Conservation (phyloP, 2,888 invertebrate species). For the Chymomyza caudatula region DNA sequence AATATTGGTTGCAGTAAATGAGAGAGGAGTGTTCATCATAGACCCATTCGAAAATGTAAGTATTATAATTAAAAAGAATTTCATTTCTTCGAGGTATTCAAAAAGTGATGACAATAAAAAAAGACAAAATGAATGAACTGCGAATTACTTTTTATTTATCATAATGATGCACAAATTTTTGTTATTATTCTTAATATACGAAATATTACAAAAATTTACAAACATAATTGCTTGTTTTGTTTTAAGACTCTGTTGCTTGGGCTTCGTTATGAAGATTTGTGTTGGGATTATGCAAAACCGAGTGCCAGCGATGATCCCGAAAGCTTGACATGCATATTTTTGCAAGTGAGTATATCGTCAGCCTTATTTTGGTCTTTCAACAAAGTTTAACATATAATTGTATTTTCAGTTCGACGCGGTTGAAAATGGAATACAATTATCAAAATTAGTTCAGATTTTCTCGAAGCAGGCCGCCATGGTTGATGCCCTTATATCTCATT, state of each 20-base stretch:
- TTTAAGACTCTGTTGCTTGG: conserved; percentile 88
- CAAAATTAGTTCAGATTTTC: conserved; percentile 78
- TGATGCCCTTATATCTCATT: conserved; percentile 90
- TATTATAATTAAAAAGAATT: conserved; percentile 40
- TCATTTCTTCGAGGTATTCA: too few species aligned
- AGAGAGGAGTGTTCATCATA: conserved; percentile 89
- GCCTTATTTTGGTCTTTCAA: neutral
- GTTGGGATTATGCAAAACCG: conserved; percentile 94
- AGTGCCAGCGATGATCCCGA: conserved; percentile 89
- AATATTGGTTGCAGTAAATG: conserved; percentile 92
- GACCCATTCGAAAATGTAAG: conserved; percentile 91
- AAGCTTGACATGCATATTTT: conserved; percentile 93
- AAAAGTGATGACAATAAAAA: neutral
- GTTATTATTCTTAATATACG: too few species aligned
- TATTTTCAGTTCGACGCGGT: conserved; percentile 77
- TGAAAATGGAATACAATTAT: conserved; percentile 78
- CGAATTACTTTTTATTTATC: too few species aligned
- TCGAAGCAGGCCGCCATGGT: conserved; percentile 90
- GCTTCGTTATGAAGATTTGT: conserved; percentile 91
- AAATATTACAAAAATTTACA: neutral
- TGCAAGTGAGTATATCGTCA: conserved; percentile 81
- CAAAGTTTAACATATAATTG: neutral
- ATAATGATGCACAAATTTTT: too few species aligned
- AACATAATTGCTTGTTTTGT: neutral
- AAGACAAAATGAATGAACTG: neutral